These are phyloP conservation scores for Chrysotoxum bicinctum DNA, from an alignment of 2,888 invertebrate species.

Conservation along the genomic window DNA sequence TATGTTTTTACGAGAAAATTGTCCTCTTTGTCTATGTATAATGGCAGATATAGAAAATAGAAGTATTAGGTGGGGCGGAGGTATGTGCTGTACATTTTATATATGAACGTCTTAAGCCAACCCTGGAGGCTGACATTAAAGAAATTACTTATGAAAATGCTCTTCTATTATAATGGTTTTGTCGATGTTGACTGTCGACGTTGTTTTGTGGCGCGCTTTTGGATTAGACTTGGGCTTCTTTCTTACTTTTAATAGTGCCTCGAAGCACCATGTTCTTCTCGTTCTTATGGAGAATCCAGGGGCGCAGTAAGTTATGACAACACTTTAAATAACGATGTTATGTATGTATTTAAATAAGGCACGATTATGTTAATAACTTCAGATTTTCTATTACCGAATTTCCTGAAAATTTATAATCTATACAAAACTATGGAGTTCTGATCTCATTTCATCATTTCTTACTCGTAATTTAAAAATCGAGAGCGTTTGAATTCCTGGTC, in stretches of 20 bases:
- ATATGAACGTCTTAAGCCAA: constrained; percentile 39
- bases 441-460: too few relatives aligned
- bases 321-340: too few relatives aligned
- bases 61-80: not conserved
- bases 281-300: constrained; percentile 23
- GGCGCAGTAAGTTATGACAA: not conserved
- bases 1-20: constrained; percentile 18
- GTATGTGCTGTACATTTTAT: not conserved
- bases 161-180: constrained; percentile 57
- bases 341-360: too few relatives aligned
- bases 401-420: too few relatives aligned
- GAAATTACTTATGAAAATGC: constrained; percentile 67
- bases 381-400: too few relatives aligned
- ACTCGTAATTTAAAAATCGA: too few relatives aligned
- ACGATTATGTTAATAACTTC: too few relatives aligned
- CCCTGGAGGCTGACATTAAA: constrained; percentile 66
- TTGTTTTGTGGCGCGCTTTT: constrained; percentile 4
- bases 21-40: constrained; percentile 1
- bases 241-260: constrained; percentile 22
- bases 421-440: too few relatives aligned
- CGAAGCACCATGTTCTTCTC: not conserved
- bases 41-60: not conserved
- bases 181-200: constrained; percentile 35
- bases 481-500: too few relatives aligned
- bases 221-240: constrained; percentile 3